Conservation (phyloP, 2,888 invertebrate genomes). For the Acholoe squamosa region DNA sequence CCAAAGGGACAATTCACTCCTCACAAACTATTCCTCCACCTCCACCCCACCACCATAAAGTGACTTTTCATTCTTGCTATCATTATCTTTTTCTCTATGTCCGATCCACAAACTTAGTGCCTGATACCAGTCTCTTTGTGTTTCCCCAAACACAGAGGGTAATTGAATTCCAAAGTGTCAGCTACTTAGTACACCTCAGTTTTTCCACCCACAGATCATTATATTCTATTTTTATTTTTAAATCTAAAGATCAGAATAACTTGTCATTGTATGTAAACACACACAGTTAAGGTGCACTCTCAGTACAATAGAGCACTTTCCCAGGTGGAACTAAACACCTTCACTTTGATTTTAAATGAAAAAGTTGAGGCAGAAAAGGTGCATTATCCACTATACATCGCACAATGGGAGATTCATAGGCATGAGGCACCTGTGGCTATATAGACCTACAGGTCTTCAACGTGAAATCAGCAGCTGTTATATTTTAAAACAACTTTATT, state of each 20-base stretch:
- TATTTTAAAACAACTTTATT: no score
- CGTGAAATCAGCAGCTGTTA: no score
- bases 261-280: slow-evolving; percentile 12
- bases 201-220: background rate
- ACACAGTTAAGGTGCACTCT: background rate
- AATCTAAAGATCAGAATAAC: background rate
- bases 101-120: background rate
- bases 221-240: background rate
- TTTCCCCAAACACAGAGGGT: background rate
- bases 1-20: background rate
- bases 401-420: background rate
- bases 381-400: background rate
- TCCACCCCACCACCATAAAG: background rate
- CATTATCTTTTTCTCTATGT: background rate
- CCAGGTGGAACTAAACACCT: background rate
- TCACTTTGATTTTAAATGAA: background rate
- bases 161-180: background rate
- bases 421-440: background rate
- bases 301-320: slow-evolving; percentile 3
- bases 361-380: background rate
- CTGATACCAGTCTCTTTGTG: background rate
- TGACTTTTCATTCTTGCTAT: background rate
- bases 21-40: background rate
- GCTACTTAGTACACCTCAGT: slow-evolving; percentile 2
- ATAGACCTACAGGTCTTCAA: no score